Base-by-base conservation (phyloP, 2,888 invertebrate species). In the Aleiodes leptofemur region DNA sequence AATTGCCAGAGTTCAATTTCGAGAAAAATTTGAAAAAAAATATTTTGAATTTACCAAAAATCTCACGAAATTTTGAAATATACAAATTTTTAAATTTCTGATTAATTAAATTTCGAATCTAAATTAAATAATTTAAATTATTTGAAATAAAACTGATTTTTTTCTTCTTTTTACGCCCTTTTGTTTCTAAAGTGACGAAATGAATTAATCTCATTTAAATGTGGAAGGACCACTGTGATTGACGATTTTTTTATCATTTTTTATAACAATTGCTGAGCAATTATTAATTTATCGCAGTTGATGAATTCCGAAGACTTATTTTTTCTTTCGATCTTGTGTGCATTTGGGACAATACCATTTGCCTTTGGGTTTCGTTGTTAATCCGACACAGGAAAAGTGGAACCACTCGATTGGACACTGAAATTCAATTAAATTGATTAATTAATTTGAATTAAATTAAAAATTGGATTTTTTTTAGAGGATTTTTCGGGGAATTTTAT, bases 391-490 rank as follows among this genome's bases (percentile, higher is more conserved):
- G 8, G 96, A 96, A 90, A 98, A 98, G 90, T 98, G 98, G 91
- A 97, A 98, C 98, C 98, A 98, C 90, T 98, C 97, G 78, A 97
- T 97, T 6, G 95, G 95, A 89, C 95, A 95, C 91, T 93, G 83
- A 74, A 90, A 91, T 81, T 78, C 31, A 72, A 38, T 31, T 9
- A n/a, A n/a, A n/a, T n/a, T 69, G 82, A 77, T 57, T 53, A 50
- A 70, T 16, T 70, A 69, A 48, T 16, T 23, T 23, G 61, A 34
- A 70, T 16, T 14, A 75, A 23, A n/a, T 14, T 9, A 68, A 64
- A 48, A 64, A 34, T 34, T 6, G 6, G 4, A 1, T 3, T 34
- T 34, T 34, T 3, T 34, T 34, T 34, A 3, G 2, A 23, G 23
- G 2, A 23, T 1, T 23, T 23, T 23, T 23, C 2, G 23, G 23